These are phyloP conservation scores for Tipula unca DNA, from an alignment of 2,888 invertebrate genomes.

Conservation along the genomic window DNA sequence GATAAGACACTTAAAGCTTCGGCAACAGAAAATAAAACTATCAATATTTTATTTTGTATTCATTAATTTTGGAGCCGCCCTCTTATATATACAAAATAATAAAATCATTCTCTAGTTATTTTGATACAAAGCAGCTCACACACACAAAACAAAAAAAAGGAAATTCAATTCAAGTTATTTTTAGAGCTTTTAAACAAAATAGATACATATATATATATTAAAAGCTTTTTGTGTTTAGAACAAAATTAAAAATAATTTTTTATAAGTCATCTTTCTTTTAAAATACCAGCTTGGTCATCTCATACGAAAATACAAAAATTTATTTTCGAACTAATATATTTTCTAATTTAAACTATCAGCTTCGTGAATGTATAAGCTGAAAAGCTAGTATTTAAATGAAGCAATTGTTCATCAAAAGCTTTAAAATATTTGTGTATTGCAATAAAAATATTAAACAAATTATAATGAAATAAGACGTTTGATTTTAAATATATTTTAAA, in stretches of 20 bases:
- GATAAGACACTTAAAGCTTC: background rate
- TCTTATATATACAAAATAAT: background rate
- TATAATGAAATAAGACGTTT: background rate
- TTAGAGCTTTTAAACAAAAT: background rate
- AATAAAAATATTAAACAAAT: background rate
- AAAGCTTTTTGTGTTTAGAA: background rate
- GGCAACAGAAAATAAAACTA: background rate
- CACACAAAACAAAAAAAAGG: background rate
- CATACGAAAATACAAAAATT: too few relatives aligned
- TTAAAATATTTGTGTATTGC: background rate
- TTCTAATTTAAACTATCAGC: too few relatives aligned
- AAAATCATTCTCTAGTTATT: background rate
- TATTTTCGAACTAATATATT: too few relatives aligned
- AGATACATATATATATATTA: background rate
- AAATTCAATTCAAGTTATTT: slow-evolving; percentile 3
- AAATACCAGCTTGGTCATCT: background rate
- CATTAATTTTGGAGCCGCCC: background rate
- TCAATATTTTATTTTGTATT: background rate
- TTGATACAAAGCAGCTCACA: background rate
- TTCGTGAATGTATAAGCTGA: too few relatives aligned
- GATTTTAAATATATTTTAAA: background rate
- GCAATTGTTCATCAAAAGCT: too few relatives aligned
- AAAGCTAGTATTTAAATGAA: too few relatives aligned
- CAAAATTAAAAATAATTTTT: background rate
- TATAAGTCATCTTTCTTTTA: background rate